phyloP scores from a whole-genome alignment of 2,888 invertebrate genomes.

The Diarsia dahlii region DNA sequence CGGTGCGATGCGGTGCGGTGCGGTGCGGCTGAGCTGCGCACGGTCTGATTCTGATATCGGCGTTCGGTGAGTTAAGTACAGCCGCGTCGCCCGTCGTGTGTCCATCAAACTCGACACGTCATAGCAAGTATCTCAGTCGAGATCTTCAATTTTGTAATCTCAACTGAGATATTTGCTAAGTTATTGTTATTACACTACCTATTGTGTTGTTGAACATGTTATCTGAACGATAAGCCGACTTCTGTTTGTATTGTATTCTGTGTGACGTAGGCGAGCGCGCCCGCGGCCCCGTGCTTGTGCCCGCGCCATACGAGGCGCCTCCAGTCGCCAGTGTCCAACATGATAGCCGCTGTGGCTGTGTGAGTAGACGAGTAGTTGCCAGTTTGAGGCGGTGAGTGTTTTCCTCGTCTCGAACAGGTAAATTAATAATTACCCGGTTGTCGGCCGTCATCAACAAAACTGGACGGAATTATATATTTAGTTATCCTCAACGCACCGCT shows the following conservation, averaged over 20 bases:
- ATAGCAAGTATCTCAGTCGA: neutral
- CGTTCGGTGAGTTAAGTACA: slow-evolving; percentile 19
- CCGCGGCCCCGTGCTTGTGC: neutral
- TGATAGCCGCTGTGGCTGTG: neutral
- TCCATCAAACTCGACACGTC: slow-evolving; percentile 9
- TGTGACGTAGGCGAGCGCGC: neutral
- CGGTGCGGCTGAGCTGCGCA: neutral
- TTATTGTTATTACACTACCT: slow-evolving; percentile 26
- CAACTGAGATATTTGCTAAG: slow-evolving; percentile 19
- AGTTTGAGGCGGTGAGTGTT: slow-evolving; percentile 7
- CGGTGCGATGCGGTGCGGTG: neutral
- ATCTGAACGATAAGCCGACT: slow-evolving; percentile 37
- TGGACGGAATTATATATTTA: slow-evolving; percentile 18
- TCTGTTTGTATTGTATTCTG: neutral
- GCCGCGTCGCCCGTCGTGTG: neutral
- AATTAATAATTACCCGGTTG: slow-evolving; percentile 17
- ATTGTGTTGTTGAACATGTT: slow-evolving; percentile 27
- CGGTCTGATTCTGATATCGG: neutral
- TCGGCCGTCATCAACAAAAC: slow-evolving; percentile 41
- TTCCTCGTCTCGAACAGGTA: slow-evolving; percentile 50
- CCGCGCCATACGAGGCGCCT: neutral
- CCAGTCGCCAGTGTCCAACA: neutral
- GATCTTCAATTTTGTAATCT: neutral
- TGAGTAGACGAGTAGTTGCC: neutral
- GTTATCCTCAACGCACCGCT: slow-evolving; percentile 43